These are phyloP conservation scores for Chiloscyllium punctatum DNA, from an alignment of 2,797 vertebrate genomes.

Conservation along the genomic window DNA sequence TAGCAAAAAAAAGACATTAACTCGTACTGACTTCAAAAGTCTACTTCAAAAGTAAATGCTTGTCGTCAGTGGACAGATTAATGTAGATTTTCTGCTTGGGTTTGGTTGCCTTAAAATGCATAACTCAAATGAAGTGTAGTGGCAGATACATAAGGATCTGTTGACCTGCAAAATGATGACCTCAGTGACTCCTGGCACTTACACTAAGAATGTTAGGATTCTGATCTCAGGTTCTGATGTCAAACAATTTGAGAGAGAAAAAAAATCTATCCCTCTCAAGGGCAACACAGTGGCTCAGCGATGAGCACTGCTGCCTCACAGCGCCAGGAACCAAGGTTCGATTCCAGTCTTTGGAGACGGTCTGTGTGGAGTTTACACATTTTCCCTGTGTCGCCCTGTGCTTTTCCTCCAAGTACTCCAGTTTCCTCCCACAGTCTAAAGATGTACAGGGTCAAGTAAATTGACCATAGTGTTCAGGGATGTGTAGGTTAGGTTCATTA, in stretches of 20 bases:
- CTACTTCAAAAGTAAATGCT: background rate
- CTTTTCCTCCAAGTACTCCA: too few relatives aligned
- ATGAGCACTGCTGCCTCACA: background rate
- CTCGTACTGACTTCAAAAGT: background rate
- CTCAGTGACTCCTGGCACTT: background rate
- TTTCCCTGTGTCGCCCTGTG: too few relatives aligned
- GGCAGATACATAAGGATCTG: background rate
- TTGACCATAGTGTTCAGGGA: too few relatives aligned
- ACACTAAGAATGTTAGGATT: background rate
- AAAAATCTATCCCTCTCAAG: background rate
- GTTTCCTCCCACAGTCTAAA: too few relatives aligned
- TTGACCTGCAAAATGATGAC: background rate
- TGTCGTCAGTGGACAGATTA: background rate
- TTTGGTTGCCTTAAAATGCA: background rate
- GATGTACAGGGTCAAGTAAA: too few relatives aligned
- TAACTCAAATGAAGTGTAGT: background rate
- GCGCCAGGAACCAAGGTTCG: too few relatives aligned
- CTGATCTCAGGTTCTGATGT: background rate
- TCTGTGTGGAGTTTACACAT: too few relatives aligned
- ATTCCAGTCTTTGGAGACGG: too few relatives aligned
- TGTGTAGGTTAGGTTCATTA: too few relatives aligned
- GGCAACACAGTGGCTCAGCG: background rate
- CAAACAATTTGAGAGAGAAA: background rate
- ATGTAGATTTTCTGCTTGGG: background rate
- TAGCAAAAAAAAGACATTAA: background rate